Evolutionary conservation across 2,113 vertebrate genomes (phyloP).

Genomic region (Nyctibius bracteatus): DNA sequence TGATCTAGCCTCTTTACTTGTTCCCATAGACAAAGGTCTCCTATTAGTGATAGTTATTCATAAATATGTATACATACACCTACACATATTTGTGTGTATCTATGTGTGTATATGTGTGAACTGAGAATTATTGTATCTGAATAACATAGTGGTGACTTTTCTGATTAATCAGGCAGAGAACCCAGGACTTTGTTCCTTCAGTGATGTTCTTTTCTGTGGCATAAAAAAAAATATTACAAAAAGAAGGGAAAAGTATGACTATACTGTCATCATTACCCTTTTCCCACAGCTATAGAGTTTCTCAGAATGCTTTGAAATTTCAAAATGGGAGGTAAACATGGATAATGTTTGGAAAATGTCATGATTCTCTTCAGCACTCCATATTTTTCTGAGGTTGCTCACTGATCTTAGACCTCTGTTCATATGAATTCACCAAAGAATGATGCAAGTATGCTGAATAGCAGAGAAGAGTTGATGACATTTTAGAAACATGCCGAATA

Average conservation of each 20-base stretch:
- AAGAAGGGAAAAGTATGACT: background rate
- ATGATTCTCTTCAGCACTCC: background rate
- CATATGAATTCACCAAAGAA: background rate
- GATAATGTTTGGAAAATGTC: background rate
- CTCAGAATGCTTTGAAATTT: background rate
- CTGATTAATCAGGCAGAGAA: background rate
- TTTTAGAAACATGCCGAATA: background rate
- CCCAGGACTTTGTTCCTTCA: background rate
- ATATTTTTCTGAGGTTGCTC: background rate
- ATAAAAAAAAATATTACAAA: background rate
- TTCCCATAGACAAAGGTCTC: background rate
- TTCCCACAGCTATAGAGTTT: background rate
- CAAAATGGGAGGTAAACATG: background rate
- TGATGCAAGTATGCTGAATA: background rate
- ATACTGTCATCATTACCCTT: background rate
- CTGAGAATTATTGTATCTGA: background rate
- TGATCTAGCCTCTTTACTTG: background rate
- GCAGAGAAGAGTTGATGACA: background rate
- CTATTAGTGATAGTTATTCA: background rate
- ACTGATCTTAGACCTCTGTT: background rate
- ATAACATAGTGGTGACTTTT: background rate
- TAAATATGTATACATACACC: background rate
- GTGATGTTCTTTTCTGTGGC: background rate
- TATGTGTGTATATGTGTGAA: background rate
- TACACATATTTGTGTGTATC: background rate